Percentiles rank a stretch among this genome's conserved stretches.
phyloP scores from a whole-genome alignment of 2,113 vertebrate species.

The Falco punctatus region DNA sequence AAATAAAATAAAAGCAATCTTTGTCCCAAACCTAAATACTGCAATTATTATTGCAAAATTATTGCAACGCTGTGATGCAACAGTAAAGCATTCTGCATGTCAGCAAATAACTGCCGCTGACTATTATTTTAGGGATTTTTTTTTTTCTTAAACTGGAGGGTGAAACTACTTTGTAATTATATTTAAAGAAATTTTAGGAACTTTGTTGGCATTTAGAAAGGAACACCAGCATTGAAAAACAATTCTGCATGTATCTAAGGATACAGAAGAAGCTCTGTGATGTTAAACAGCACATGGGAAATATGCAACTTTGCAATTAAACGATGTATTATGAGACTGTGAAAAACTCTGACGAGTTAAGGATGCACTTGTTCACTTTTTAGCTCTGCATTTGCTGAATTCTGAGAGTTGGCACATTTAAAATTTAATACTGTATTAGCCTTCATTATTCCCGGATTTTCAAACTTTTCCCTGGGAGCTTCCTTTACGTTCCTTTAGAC shows the following conservation, averaged over 20 bases:
- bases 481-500: background rate
- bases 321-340: background rate
- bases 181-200: background rate
- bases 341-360: background rate
- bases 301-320: background rate
- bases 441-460: background rate
- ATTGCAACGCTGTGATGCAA: background rate
- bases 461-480: background rate
- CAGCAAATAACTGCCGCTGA: background rate
- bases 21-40: background rate
- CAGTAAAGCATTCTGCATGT: background rate
- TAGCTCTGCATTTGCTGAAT: background rate
- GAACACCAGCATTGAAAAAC: background rate
- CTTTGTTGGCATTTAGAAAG: background rate
- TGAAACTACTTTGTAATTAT: background rate
- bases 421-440: background rate
- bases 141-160: background rate
- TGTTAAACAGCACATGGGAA: background rate
- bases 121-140: background rate
- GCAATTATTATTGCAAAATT: background rate
- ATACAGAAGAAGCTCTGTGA: background rate
- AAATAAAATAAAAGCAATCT: background rate
- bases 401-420: background rate
- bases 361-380: background rate
- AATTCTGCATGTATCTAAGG: background rate